Evolutionary conservation across 2,797 vertebrate genomes (phyloP).

Genomic region (Benthosema pterotum): DNA sequence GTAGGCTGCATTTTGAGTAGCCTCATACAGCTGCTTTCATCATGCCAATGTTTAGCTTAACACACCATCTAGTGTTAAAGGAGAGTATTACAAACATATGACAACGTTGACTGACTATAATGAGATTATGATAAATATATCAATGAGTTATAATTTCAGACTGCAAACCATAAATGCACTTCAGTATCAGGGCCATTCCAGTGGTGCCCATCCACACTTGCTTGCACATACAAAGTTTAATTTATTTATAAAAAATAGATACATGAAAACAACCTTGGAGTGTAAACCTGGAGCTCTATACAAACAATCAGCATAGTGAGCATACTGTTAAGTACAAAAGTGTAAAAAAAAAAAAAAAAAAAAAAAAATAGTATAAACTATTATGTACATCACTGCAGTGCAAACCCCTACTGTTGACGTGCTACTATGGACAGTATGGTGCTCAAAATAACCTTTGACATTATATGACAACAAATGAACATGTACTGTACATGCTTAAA

Average conservation of each 20-base stretch:
- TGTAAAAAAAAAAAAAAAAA: too few species aligned
- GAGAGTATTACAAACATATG: conserved; percentile 71
- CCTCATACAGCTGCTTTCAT: neutral
- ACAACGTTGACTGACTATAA: conserved; percentile 31
- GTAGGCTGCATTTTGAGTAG: neutral
- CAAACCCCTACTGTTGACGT: too few species aligned
- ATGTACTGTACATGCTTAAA: too few species aligned
- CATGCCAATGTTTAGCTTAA: conserved; percentile 30
- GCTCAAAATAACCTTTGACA: too few species aligned
- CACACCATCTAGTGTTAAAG: conserved; percentile 64
- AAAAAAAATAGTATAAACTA: too few species aligned
- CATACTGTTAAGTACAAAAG: conserved; percentile 5
- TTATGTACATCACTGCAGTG: too few species aligned
- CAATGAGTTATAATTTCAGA: neutral
- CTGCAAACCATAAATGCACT: neutral
- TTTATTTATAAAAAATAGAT: conserved; percentile 69
- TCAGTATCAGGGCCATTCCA: neutral
- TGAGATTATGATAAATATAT: neutral
- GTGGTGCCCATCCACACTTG: neutral
- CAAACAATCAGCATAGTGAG: conserved; percentile 17
- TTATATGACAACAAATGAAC: neutral
- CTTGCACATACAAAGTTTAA: conserved; percentile 6
- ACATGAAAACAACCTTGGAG: conserved; percentile 42
- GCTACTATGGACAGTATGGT: too few species aligned
- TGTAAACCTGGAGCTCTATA: conserved; percentile 30